Base-by-base conservation (phyloP, 1,140 invertebrate genomes). In the Papilio machaon region DNA sequence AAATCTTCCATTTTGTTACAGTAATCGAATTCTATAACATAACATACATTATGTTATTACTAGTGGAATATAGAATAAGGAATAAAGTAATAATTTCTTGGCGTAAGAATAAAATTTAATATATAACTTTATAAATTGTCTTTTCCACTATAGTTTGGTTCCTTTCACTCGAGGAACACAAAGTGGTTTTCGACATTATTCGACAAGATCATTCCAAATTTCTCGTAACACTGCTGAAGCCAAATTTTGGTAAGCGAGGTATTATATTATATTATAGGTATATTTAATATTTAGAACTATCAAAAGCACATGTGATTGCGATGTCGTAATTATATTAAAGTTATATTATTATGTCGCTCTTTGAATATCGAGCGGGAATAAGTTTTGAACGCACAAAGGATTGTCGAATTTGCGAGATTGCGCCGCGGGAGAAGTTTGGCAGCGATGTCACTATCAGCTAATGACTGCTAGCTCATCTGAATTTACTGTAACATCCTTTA, bases 401-500 rank as follows among this genome's bases (percentile, higher is more conserved):
- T 87, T 82, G 82, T 88, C 83, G 88, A 89, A 90, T 89, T 88
- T 85, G 84, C 74, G 82, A 88, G 85, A 89, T 87, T 85, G 86
- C 83, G 81, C 84, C 80, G 83, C 84, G 84, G 84, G 84, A 74
- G 84, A 92, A 92, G 88, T 92, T 92, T 87, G 89, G 89, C 86
- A 91, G 89, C 86, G 86, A 85, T 87, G 90, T 92, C 90, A 92
- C 91, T 92, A 91, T 92, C 92, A 89, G 89, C 85, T 91, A 90
- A 90, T 91, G 89, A 88, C 84, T 83, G 86, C 81, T 85, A 84
- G 83, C 86, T 85, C 82, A 87, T 89, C 84, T 86, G 85, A 91
- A 88, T 90, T 89, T 86, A 84, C 73, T 82, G 80, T 82, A 60
- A 79, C 67, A 81, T 81, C 81, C 73, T 84, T n/a, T n/a, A n/a